These are phyloP conservation scores for Cyprinodon tularosa DNA, from an alignment of 2,113 vertebrate genomes.

Conservation along the genomic window DNA sequence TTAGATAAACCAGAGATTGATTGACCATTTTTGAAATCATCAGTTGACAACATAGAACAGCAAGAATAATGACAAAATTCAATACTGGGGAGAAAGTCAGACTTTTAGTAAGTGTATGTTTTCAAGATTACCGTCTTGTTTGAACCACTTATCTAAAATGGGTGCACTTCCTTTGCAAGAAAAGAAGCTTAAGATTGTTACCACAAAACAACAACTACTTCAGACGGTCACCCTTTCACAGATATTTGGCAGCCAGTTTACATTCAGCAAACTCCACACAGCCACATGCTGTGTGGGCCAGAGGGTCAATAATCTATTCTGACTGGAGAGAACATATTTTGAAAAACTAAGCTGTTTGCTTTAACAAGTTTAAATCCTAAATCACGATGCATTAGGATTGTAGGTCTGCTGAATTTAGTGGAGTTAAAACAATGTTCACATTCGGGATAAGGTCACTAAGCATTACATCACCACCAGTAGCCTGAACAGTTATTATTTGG, in stretches of 20 bases:
- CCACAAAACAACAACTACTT: not conserved
- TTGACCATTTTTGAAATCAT: constrained; percentile 9
- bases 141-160: constrained; percentile 33
- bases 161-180: not conserved
- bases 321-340: not conserved
- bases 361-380: not conserved
- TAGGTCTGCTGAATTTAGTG: not conserved
- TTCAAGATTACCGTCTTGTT: constrained; percentile 24
- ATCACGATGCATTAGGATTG: not conserved
- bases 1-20: constrained; percentile 13
- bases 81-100: constrained; percentile 15
- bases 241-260: not conserved
- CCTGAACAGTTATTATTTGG: too few species aligned
- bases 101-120: constrained; percentile 47
- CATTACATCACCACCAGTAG: too few species aligned
- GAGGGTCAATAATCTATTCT: not conserved
- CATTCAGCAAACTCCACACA: not conserved
- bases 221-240: not conserved
- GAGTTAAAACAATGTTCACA: not conserved
- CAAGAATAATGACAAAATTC: constrained; percentile 3
- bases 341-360: not conserved
- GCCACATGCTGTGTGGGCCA: too few species aligned
- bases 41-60: constrained; percentile 12
- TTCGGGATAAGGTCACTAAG: not conserved
- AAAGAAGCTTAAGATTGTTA: constrained; percentile 26